Evolutionary conservation across 2,888 invertebrate species (phyloP), one percentile per base, ranked within the genome.

Genomic region (Ellobium chinense): DNA sequence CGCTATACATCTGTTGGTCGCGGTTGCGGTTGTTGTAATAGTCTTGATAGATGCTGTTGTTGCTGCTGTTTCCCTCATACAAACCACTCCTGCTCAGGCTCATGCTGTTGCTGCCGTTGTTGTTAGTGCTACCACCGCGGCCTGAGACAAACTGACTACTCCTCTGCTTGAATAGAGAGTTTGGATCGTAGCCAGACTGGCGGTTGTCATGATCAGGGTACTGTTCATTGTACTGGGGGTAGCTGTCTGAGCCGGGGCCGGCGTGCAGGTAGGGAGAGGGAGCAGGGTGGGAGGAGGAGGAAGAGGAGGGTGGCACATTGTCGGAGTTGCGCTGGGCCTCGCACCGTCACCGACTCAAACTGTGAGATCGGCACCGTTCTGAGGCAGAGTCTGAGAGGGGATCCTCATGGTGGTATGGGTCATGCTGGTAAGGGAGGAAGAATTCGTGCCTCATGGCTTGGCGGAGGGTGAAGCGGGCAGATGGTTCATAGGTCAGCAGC

Each of bases 401-500:
- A 31, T 85, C 82, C 21, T 84, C 65, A 12, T 85, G 83, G 21
- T 84, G 82, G 37, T 85, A 85, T 31, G 83, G 75, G 60, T 87
- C 83, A 21, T 56, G 80, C 39, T 84, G 76, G 79, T 88, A 89
- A 78, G 89, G 87, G 77, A 88, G 85, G 94, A 99, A 99, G 94
- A 98, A 99, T 75, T 97, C 96, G 94, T 99, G 99, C 73, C 95
- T 94, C 89, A 99, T 94, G 24, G 98, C 97, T 89, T 99, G 97
- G 78, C 94, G 94, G 88, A 99, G 94, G 88, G 96, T 96, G 91
- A 99, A 96, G 85, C 99, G 95, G 91, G 97, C 96, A 82, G 95
- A 94, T 37, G 99, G 99, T 93, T 99, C 99, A 94, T 99, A 99
- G 89, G 98, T 98, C 92, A 99, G 94, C 99, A 99, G 99, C 93